Percentiles rank a stretch among this genome's conserved stretches.
phyloP scores from a whole-genome alignment of 2,888 invertebrate species.

The Tinea semifulvella region DNA sequence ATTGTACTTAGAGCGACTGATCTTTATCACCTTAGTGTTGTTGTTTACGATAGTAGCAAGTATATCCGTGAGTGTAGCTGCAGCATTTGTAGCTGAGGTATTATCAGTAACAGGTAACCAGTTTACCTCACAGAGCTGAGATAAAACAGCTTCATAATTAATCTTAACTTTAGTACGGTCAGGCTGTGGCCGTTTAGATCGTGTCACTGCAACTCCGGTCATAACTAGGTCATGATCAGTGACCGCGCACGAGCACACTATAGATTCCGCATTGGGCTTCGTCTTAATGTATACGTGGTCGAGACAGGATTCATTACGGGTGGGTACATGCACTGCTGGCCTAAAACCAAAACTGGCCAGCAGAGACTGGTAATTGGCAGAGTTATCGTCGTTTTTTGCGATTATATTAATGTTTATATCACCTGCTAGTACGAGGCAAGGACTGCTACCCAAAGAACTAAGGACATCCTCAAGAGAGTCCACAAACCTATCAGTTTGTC shows the following conservation, averaged over 20 bases:
- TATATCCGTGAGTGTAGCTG: not conserved
- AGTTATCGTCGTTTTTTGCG: not conserved
- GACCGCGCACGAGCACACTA: slow-evolving; percentile 16
- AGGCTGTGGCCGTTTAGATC: not conserved
- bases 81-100: not conserved
- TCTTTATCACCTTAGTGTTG: slow-evolving; percentile 2
- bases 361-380: slow-evolving; percentile 15
- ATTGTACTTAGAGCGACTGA: slow-evolving; percentile 15
- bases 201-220: slow-evolving; percentile 12
- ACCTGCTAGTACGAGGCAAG: slow-evolving; percentile 16
- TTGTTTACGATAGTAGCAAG: not conserved
- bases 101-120: not conserved
- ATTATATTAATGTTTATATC: slow-evolving; percentile 20
- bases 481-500: slow-evolving; percentile 13
- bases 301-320: slow-evolving; percentile 16
- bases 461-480: slow-evolving; percentile 12
- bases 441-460: not conserved
- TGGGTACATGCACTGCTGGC: slow-evolving; percentile 17
- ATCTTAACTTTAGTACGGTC: not conserved
- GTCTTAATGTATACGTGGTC: slow-evolving; percentile 18
- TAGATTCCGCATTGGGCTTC: not conserved
- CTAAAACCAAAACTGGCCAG: slow-evolving; percentile 16
- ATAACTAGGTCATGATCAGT: slow-evolving; percentile 12
- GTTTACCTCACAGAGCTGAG: not conserved
- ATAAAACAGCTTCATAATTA: not conserved